Conservation (phyloP, 2,113 vertebrate genomes). For the Catharus fuscescens region DNA sequence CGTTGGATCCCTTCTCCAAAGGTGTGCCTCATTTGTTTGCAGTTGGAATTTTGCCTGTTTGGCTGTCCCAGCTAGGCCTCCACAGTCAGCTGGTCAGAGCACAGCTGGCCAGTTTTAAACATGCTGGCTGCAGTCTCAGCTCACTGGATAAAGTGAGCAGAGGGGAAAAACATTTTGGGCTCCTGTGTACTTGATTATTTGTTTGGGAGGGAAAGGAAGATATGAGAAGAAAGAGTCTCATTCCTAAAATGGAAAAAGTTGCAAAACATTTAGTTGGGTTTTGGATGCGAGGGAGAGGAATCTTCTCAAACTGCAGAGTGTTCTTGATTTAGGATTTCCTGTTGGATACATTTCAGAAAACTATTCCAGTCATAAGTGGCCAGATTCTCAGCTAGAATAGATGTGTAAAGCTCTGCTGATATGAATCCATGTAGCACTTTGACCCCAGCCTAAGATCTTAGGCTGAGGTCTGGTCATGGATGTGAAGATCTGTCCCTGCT, state of each 20-base stretch:
- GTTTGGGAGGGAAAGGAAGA: slow-evolving; percentile 39
- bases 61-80: slow-evolving; percentile 56
- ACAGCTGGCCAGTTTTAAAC: slow-evolving; percentile 42
- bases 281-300: slow-evolving; percentile 23
- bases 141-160: not conserved
- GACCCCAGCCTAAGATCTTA: not conserved
- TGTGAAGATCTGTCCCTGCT: not conserved
- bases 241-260: slow-evolving; percentile 66
- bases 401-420: slow-evolving; percentile 7
- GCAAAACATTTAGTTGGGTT: slow-evolving; percentile 22
- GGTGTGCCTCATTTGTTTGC: slow-evolving; percentile 61
- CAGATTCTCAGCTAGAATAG: slow-evolving; percentile 31
- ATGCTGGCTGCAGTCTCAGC: not conserved
- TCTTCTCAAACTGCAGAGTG: slow-evolving; percentile 46
- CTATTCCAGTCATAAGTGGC: slow-evolving; percentile 46
- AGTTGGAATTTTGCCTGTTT: slow-evolving; percentile 20
- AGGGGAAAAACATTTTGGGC: slow-evolving; percentile 14
- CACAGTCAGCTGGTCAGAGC: slow-evolving; percentile 20
- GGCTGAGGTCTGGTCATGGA: not conserved
- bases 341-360: slow-evolving; percentile 38
- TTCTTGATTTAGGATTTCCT: slow-evolving; percentile 70
- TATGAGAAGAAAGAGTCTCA: slow-evolving; percentile 36
- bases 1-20: not conserved
- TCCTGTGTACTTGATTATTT: slow-evolving; percentile 61
- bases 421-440: not conserved